Evolutionary conservation across 35 echinoderm and acorn worm species (phyloP), one percentile per base, ranked within the genome.

Genomic region (Heliocidaris tuberculata): DNA sequence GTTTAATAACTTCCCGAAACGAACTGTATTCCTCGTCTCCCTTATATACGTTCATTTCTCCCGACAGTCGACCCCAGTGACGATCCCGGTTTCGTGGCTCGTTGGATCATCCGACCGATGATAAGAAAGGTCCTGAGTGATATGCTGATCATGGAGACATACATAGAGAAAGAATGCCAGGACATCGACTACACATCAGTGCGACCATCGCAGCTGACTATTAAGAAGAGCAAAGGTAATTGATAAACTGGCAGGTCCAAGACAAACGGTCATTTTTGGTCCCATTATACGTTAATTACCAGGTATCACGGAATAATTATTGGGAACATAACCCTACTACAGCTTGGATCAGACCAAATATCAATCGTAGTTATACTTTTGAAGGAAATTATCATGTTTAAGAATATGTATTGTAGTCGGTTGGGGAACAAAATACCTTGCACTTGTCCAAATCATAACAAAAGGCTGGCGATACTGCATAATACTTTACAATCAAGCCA

Each of bases 161-260:
- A 95, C 60, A 27, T 97, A 9, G 65, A 50, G 48, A 94, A 96
- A 13, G 78, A 78, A 21, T 96, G 97, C 71, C 78, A 94, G n/a
- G 97, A 96, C 60, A 95, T 96, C 30, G 94, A 97, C 86, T 97
- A 92, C 94, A 97, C 97, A 6, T 30, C 95, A 0, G 97, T 97
- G 13, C 94, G 94, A 96, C 97, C 97, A 48, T 92, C 97, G 27
- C 95, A 95, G 48, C 91, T 97, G 31, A 93, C 85, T n/a, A 95
- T 92, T 24, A 47, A 87, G 29, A 49, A 94, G 71, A 56, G 85
- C 21, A 59, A 24, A 90, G 97, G 97, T 97, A 93, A 49, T 48
- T 15, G 24, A 13, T 15, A 35, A 15, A 15, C 4, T 29, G 15
- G 70, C 70, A 85, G 70, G n/a, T 19, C 2, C n/a, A 29, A 19